phyloP scores from a whole-genome alignment of 2,797 vertebrate genomes.

The Pseudochirops corinnae region DNA sequence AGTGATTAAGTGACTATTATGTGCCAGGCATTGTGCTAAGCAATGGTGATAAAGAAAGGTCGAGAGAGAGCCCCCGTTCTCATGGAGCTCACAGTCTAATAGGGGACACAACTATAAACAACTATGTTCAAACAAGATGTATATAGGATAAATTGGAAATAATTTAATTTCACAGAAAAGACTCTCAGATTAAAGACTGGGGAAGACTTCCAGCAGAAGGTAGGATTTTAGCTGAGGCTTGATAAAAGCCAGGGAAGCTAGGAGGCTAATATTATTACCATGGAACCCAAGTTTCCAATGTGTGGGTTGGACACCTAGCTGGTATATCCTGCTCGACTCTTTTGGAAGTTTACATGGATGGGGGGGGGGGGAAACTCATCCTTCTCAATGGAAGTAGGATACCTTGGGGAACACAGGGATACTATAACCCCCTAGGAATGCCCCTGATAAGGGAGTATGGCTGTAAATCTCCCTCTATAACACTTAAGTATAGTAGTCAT shows the following conservation, averaged over 20 bases:
- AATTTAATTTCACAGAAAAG: background rate
- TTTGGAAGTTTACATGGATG: background rate
- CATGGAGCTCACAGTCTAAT: background rate
- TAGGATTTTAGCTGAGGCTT: background rate
- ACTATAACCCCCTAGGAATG: background rate
- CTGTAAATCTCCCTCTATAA: background rate
- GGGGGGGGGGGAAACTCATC: background rate
- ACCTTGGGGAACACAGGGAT: background rate
- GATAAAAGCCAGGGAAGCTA: background rate
- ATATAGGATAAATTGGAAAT: background rate
- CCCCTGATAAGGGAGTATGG: background rate
- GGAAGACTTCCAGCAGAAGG: background rate
- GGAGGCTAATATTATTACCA: background rate
- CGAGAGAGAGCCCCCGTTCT: background rate
- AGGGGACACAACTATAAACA: background rate
- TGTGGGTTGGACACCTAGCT: background rate
- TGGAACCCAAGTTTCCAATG: background rate
- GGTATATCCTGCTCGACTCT: background rate
- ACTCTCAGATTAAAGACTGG: background rate
- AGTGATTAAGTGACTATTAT: background rate
- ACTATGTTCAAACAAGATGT: background rate
- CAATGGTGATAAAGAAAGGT: background rate
- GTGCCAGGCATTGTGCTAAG: background rate
- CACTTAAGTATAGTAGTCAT: background rate
- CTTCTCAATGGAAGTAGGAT: background rate